These are phyloP conservation scores for Scytalopus superciliaris DNA, from an alignment of 2,113 vertebrate species.

Conservation along the genomic window DNA sequence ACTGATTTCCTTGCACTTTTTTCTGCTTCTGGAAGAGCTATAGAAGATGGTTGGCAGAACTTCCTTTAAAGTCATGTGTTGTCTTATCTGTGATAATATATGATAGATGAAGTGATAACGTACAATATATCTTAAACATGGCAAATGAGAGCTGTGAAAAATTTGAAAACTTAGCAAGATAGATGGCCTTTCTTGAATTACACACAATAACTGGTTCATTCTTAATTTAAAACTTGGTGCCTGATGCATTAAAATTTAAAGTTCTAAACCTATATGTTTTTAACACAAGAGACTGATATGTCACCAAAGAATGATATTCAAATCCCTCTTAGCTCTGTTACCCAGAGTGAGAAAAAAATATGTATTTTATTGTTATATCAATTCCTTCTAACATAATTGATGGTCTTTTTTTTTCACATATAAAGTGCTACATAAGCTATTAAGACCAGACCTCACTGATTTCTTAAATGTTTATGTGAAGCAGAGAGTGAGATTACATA, in stretches of 20 bases:
- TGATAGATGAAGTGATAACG: conserved; percentile 42
- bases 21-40: neutral
- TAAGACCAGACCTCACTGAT: neutral
- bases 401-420: neutral
- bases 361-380: neutral
- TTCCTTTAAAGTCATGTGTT: neutral
- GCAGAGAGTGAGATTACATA: neutral
- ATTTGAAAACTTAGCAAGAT: conserved; percentile 41
- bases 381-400: neutral
- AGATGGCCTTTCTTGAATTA: conserved; percentile 10
- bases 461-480: conserved; percentile 6
- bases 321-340: neutral
- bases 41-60: neutral
- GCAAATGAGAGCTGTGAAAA: conserved; percentile 43
- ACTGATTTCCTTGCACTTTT: neutral
- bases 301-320: neutral
- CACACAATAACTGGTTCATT: conserved; percentile 10
- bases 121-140: conserved; percentile 25
- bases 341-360: neutral
- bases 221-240: conserved; percentile 18
- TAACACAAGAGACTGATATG: neutral
- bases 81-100: conserved; percentile 13
- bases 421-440: neutral
- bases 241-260: neutral
- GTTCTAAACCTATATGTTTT: neutral